A percentile compares a stretch with the other conserved stretches of the same genome.
These are phyloP conservation scores for Ariolimax columbianus DNA, from an alignment of 2,888 invertebrate genomes.

Conservation along the genomic window DNA sequence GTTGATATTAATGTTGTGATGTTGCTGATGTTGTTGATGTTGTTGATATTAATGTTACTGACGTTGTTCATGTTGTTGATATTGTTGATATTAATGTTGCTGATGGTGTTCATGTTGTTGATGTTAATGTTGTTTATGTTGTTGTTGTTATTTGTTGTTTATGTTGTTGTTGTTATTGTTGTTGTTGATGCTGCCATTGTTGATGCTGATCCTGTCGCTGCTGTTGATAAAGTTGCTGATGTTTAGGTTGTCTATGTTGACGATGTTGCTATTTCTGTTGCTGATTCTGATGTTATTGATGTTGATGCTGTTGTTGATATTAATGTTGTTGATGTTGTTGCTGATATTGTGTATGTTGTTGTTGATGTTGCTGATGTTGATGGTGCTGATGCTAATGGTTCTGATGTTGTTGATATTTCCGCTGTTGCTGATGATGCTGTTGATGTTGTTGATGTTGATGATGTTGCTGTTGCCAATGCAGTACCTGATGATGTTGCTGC, in stretches of 20 bases:
- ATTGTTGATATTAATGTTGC: neutral
- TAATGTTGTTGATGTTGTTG: neutral
- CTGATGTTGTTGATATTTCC: neutral
- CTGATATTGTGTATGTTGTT: neutral
- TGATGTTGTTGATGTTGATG: constrained; percentile 20
- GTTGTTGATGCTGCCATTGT: no score
- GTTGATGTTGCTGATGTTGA: constrained; percentile 27
- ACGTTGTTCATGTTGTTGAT: neutral
- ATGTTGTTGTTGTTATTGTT: no score
- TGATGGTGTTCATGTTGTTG: no score
- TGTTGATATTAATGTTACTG: neutral
- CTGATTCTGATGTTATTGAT: neutral
- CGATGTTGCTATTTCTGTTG: neutral
- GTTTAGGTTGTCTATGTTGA: neutral
- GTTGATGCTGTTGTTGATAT: neutral
- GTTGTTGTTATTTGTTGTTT: no score
- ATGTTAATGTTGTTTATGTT: no score
- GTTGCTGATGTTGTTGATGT: neutral
- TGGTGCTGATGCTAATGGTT: neutral
- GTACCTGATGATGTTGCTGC: neutral
- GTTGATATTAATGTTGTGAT: neutral
- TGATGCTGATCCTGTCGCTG: no score
- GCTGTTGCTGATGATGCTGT: constrained; percentile 20
- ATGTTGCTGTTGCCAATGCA: neutral
- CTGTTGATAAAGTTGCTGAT: neutral